Conservation (phyloP, 1,140 invertebrate genomes). For the Sminthurides bifidus region DNA sequence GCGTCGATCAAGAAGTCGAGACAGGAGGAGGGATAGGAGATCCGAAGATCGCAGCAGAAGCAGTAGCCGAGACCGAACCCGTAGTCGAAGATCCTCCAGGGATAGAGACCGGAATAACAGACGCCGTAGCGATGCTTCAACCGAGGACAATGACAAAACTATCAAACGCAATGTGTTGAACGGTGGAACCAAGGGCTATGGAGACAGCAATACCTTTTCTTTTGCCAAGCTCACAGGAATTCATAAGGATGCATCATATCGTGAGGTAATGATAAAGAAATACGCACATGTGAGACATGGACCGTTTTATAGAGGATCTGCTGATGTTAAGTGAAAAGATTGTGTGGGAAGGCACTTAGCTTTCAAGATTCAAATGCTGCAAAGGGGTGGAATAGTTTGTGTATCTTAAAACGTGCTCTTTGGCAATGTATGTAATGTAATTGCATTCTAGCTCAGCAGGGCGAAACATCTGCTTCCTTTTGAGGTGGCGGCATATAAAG, state of each 20-base stretch:
- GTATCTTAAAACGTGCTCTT: too few relatives aligned
- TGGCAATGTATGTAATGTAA: too few relatives aligned
- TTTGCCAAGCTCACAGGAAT: conserved; percentile 19
- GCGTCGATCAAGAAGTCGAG: conserved; percentile 11
- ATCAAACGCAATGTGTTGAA: not conserved
- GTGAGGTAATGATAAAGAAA: conserved; percentile 23
- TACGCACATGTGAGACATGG: too few relatives aligned
- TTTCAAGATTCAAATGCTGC: too few relatives aligned
- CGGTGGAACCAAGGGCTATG: not conserved
- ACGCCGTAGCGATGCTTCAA: conserved; percentile 14
- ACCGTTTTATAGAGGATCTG: too few relatives aligned
- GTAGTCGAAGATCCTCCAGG: conserved; percentile 1
- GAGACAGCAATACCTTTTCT: conserved; percentile 6
- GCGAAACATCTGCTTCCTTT: too few relatives aligned
- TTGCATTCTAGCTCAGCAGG: too few relatives aligned
- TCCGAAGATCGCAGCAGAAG: conserved; percentile 11
- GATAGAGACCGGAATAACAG: conserved; percentile 16
- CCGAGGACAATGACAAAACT: conserved; percentile 11
- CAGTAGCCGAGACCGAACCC: conserved; percentile 21
- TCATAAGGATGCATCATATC: conserved; percentile 20
- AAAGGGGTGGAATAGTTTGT: too few relatives aligned
- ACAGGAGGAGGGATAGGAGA: conserved; percentile 13
- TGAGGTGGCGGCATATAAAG: too few relatives aligned
- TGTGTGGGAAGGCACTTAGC: too few relatives aligned
- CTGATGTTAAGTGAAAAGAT: too few relatives aligned